Evolutionary conservation across 2,797 vertebrate species (phyloP), one percentile per base, ranked within the genome.

Genomic region (Pyrrhura leucotis): DNA sequence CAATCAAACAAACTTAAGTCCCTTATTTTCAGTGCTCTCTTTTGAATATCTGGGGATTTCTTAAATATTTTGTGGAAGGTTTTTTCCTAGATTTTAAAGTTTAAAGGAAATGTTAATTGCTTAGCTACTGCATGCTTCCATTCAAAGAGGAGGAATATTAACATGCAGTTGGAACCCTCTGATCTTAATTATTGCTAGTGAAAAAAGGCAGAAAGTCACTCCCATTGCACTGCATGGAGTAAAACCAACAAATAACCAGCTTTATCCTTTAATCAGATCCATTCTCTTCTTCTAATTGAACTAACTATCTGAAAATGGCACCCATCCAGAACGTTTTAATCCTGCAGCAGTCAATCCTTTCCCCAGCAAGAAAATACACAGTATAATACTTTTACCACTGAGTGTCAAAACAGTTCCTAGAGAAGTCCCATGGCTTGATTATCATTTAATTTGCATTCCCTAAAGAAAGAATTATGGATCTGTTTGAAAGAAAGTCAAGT

Each of bases 191-290:
- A 82, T 10, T 48, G 20, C 33, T 51, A 69, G 23, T 37, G 65
- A 66, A 82, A 62, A 83, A 40, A 78, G 54, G 21, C 28, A 76
- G 67, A 92, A 54, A 81, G 54, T 78, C 44, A 29, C 15, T 80
- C 31, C 21, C 80, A 22, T 44, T 73, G 53, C 58, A 88, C 9
- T 4, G 39, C 8, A 48, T 15, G 2, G 39, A 54, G 33, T 54
- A 89, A 85, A 95, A 93, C 26, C 53, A 81, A 66, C 76, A 80
- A 94, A 73, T 67, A 88, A 66, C 31, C 53, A 90, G 75, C 56
- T 85, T 90, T 45, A 92, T 81, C 90, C 89, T 39, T 90, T 91
- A 92, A 93, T 91, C 84, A 91, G 75, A 90, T 81, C 54, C 77
- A 79, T 88, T 90, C 72, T 68, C 73, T 50, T 58, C 56, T 62